Evolutionary conservation across 2,888 invertebrate species (phyloP).

Genomic region (Falcaria lacertinaria): DNA sequence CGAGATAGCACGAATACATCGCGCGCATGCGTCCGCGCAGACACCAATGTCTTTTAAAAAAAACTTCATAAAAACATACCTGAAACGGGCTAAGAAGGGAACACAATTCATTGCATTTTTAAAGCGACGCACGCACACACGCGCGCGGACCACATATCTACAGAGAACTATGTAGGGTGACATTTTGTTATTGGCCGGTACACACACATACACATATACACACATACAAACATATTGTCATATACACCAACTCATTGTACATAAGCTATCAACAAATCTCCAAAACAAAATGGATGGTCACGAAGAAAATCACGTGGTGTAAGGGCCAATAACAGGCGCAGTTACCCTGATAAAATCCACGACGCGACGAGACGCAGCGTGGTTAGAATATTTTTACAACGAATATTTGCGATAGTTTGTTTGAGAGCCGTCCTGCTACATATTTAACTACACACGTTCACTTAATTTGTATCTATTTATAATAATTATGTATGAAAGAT

Average conservation of each 20-base stretch:
- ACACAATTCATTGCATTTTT: slow-evolving; percentile 1
- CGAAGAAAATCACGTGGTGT: background rate
- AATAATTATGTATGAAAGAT: slow-evolving; percentile 5
- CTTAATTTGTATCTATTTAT: slow-evolving; percentile 3
- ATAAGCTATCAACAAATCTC: too few species aligned
- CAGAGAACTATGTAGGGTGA: slow-evolving; percentile 27
- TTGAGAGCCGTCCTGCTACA: slow-evolving; percentile 27
- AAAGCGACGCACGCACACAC: slow-evolving; percentile 23
- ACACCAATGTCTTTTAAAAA: slow-evolving; percentile 45
- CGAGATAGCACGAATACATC: slow-evolving; percentile 53
- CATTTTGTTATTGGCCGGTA: slow-evolving; percentile 7
- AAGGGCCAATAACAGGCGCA: background rate
- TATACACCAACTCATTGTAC: too few species aligned
- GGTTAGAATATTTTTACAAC: slow-evolving; percentile 32
- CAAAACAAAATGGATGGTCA: too few species aligned
- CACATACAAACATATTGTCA: too few species aligned
- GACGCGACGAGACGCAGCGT: too few species aligned
- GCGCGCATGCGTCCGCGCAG: slow-evolving; percentile 6
- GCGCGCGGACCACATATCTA: slow-evolving; percentile 43
- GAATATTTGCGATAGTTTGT: background rate
- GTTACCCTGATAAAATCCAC: slow-evolving; percentile 21
- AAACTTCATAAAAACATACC: slow-evolving; percentile 14
- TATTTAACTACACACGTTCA: slow-evolving; percentile 13
- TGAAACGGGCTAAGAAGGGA: slow-evolving; percentile 26
- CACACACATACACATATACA: too few species aligned